phyloP scores from a whole-genome alignment of 2,113 vertebrate genomes.

The Ptychochromis oligacanthus region DNA sequence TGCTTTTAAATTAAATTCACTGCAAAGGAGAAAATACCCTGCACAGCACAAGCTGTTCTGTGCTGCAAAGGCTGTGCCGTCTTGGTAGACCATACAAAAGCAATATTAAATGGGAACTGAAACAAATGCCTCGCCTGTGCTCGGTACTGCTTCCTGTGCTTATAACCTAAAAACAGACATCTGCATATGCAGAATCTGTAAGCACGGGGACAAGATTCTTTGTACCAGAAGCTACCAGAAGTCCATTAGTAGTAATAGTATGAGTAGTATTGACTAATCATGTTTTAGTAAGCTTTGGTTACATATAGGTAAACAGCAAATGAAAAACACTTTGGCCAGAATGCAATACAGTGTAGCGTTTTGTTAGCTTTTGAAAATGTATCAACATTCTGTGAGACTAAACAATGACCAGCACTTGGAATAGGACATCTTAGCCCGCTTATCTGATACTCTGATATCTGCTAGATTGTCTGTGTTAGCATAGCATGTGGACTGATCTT shows the following conservation, averaged over 20 bases:
- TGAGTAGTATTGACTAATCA: background rate
- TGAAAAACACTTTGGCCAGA: background rate
- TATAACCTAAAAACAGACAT: background rate
- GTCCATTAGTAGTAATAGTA: background rate
- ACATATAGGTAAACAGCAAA: background rate
- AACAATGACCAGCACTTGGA: background rate
- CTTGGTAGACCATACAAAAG: background rate
- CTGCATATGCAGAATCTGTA: background rate
- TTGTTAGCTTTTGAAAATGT: background rate
- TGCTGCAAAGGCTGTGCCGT: background rate
- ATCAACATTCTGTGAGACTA: background rate
- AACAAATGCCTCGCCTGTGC: background rate
- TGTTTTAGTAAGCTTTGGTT: background rate
- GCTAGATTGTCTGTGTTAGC: background rate
- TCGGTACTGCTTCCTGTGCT: conserved; percentile 18
- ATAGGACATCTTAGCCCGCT: background rate
- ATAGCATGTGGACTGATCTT: conserved; percentile 21
- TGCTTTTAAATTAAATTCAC: conserved; percentile 47
- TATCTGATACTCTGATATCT: background rate
- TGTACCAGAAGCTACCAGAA: background rate
- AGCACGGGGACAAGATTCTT: background rate
- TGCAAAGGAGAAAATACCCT: conserved; percentile 1
- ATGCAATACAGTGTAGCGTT: background rate
- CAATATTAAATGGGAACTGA: conserved; percentile 53
- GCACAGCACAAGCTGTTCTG: conserved; percentile 23